These are phyloP conservation scores for Drosophila novamexicana DNA, from an alignment of 1,140 invertebrate species.

Conservation along the genomic window DNA sequence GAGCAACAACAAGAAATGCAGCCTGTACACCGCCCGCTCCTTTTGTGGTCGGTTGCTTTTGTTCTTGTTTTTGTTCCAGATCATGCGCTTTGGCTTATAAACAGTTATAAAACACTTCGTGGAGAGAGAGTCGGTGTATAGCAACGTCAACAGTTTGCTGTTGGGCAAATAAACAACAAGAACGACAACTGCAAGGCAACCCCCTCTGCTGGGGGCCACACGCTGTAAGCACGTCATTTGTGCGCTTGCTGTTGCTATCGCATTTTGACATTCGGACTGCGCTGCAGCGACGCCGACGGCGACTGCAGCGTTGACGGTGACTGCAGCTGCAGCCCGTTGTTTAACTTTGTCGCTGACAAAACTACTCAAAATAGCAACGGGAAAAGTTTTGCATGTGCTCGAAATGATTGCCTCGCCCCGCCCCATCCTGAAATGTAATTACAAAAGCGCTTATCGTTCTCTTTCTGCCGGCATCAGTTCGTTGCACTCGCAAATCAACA, in stretches of 20 bases:
- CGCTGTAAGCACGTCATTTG: constrained; percentile 70
- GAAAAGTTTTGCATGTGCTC: constrained; percentile 60
- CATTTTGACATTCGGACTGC: constrained; percentile 62
- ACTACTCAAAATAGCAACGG: constrained; percentile 57
- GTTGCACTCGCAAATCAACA: constrained; percentile 71
- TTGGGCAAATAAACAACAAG: constrained; percentile 67
- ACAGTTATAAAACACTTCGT: constrained; percentile 62
- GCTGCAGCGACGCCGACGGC: constrained; percentile 15
- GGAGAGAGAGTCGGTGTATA: constrained; percentile 34
- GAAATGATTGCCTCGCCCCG: constrained; percentile 36
- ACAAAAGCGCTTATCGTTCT: constrained; percentile 70
- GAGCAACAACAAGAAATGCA: constrained; percentile 49
- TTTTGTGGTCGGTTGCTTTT: constrained; percentile 41
- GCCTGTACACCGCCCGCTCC: constrained; percentile 15
- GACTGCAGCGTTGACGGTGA: constrained; percentile 12
- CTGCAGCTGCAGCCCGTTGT: constrained; percentile 41
- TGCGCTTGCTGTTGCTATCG: constrained; percentile 61
- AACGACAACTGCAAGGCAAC: constrained; percentile 33
- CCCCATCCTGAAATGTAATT: constrained; percentile 64
- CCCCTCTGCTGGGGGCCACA: constrained; percentile 68
- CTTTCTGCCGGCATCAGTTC: constrained; percentile 47
- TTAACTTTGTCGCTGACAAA: constrained; percentile 70
- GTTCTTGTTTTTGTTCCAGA: constrained; percentile 64
- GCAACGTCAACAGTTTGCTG: constrained; percentile 75
- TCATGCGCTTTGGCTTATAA: constrained; percentile 69